phyloP scores from a whole-genome alignment of 2,113 vertebrate genomes.

The Ageneiosus marmoratus region DNA sequence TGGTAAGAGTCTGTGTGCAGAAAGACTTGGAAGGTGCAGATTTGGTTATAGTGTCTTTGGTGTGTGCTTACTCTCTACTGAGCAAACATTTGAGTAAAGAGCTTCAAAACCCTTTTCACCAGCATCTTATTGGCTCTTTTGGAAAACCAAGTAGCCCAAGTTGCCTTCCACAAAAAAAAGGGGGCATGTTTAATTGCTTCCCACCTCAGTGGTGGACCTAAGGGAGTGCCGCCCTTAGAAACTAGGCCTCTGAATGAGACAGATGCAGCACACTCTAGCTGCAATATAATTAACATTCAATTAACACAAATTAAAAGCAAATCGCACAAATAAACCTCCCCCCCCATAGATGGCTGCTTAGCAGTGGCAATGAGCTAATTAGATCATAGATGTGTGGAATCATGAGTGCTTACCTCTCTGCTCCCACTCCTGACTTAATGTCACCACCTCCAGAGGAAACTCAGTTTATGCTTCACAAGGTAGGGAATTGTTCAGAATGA shows the following conservation, averaged over 20 bases:
- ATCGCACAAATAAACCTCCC: slow-evolving; percentile 55
- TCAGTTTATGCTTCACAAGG: slow-evolving; percentile 19
- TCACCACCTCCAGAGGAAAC: slow-evolving; percentile 50
- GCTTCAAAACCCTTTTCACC: slow-evolving; percentile 18
- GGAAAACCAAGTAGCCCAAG: slow-evolving; percentile 14
- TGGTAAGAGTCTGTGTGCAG: not conserved
- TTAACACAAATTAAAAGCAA: slow-evolving; percentile 68
- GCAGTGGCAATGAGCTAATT: slow-evolving; percentile 56
- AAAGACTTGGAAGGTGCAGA: not conserved
- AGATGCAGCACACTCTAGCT: slow-evolving; percentile 58
- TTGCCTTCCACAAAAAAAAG: slow-evolving; percentile 18
- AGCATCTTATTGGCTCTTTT: slow-evolving; percentile 12
- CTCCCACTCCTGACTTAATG: slow-evolving; percentile 45
- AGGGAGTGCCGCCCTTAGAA: slow-evolving; percentile 48
- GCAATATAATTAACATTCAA: slow-evolving; percentile 67
- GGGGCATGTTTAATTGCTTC: slow-evolving; percentile 59
- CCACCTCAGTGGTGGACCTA: slow-evolving; percentile 30
- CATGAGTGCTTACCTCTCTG: slow-evolving; percentile 42
- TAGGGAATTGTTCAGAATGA: slow-evolving; percentile 40
- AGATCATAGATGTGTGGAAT: slow-evolving; percentile 51
- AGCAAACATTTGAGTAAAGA: not conserved
- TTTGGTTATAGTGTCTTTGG: not conserved
- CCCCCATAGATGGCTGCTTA: slow-evolving; percentile 57
- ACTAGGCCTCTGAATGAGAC: slow-evolving; percentile 55
- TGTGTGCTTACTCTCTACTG: not conserved